Evolutionary conservation across 1,140 invertebrate species (phyloP), one percentile per base, ranked within the genome.

Genomic region (Coboldia fuscipes): DNA sequence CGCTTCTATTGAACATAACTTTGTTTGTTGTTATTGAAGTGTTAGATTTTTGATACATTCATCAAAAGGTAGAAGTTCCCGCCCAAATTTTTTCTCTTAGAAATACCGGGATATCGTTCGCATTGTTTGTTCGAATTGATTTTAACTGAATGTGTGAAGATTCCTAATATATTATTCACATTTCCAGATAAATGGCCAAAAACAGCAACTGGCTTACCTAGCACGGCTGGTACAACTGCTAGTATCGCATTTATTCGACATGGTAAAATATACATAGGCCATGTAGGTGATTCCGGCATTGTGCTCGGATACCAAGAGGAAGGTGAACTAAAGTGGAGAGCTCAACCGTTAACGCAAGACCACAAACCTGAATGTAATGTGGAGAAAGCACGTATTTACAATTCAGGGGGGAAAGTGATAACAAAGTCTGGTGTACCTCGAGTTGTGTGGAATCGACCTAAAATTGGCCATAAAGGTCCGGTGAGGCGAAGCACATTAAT

Each of bases 231-330:
- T 3, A 96, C 89, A 10, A 97, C 93, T 9, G 89, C 89, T 13
- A 93, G 83, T 46, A 71, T 97, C 37, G 86, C 83, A 2, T 94
- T 97, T 53, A 89, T 97, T 45, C 67, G 86, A 39, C 70, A 80
- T 44, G 80, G 84, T 13, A 97, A 97, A 61, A 77, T 97, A 36
- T 97, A 96, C 50, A 81, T 92, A 34, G 92, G 90, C 13, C 93
- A 97, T 67, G 92, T 96, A 20, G 93, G 93, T 14, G 93, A 97
- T 57, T 96, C 90, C 0, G 85, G 75, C 12, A 89, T 97, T 46
- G 77, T 92, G 16, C 61, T 97, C 27, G 90, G 89, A 18, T 75
- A 75, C 48, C 74, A 81, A 50, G 66, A 72, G 39, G 66, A 72
- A 33, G 63, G 62, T 32, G 66, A 68, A 41, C 58, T 65, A 12